Base-by-base conservation (phyloP, 2,113 vertebrate genomes). In the Apodemus sylvaticus region DNA sequence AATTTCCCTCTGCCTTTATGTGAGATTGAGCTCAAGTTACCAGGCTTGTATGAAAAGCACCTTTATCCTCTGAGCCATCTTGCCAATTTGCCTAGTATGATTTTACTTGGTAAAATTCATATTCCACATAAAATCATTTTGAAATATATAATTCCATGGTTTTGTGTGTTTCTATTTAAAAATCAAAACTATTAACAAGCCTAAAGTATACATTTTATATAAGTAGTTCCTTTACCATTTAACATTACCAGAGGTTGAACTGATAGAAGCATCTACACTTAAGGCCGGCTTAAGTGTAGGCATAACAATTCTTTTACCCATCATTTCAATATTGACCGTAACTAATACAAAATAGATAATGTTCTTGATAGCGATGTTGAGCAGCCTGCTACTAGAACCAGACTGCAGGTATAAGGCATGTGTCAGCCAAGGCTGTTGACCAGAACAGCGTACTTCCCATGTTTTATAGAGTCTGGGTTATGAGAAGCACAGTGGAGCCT, bases 111-210 rank as follows among this genome's bases (percentile, higher is more conserved):
- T 48, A 12, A 10, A 77, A 60, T 86, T 93, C 76, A 70, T 20
- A 64, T 34, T 29, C 12, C n/a, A 39, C 39, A 71, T 76, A 91
- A 83, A 89, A 86, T 58, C 42, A 36, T 70, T 92, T 71, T 64
- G 88, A 89, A 85, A 11, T 83, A 66, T 39, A 71, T 9, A 53
- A 19, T 58, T 86, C 34, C 22, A 19, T 51, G 22, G 39, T 79
- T 91, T 85, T 86, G 22, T 77, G 39, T 48, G 55, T 91, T 85
- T 70, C 89, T 42, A 64, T 58, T 42, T 91, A 93, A 93, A 94
- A 55, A 39, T 73, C 16, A 74, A 90, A 89, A 42, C 55, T 86
- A 53, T 31, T 68, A 55, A 29, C 48, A 85, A 95, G 55, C 36
- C 55, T 85, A 45, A 85, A 64, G 29, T 68, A 26, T 86, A 13